These are phyloP conservation scores for Apoda limacodes DNA, from an alignment of 2,888 invertebrate genomes.

Conservation along the genomic window DNA sequence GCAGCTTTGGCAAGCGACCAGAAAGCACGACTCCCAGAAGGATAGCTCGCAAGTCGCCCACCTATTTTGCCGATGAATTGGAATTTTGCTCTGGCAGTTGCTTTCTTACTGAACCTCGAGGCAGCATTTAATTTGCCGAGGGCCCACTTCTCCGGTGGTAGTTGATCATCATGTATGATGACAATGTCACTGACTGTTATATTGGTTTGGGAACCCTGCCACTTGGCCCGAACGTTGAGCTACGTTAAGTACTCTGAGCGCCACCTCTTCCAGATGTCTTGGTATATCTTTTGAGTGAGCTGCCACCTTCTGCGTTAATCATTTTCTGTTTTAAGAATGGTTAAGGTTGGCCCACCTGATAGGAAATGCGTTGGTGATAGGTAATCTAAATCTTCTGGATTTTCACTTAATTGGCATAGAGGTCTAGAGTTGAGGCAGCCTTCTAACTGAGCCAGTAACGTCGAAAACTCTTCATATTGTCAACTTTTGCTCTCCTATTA, in stretches of 20 bases:
- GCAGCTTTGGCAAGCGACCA: too few relatives aligned
- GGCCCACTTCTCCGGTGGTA: conserved; percentile 20
- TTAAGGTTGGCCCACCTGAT: too few relatives aligned
- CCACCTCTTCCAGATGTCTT: conserved; percentile 22
- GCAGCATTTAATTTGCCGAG: conserved; percentile 17
- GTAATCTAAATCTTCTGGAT: conserved; percentile 19
- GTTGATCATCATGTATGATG: conserved; percentile 18
- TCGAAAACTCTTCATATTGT: conserved; percentile 23
- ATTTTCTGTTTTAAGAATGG: conserved; percentile 15
- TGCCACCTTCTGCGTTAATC: conserved; percentile 22
- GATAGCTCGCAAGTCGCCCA: too few relatives aligned
- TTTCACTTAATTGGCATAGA: conserved; percentile 18
- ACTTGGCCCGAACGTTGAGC: conserved; percentile 18
- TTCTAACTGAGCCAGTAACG: conserved; percentile 21
- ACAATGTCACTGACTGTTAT: conserved; percentile 19
- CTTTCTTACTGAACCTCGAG: too few relatives aligned
- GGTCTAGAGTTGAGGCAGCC: conserved; percentile 22
- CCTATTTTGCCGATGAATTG: too few relatives aligned
- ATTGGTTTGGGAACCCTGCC: conserved; percentile 15
- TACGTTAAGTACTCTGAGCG: conserved; percentile 20
- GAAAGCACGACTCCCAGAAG: too few relatives aligned
- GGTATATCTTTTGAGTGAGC: conserved; percentile 19
- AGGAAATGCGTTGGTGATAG: conserved; percentile 22
- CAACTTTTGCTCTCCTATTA: conserved; percentile 20
- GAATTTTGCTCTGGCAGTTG: too few relatives aligned